phyloP scores from a whole-genome alignment of 2,888 invertebrate genomes.

The Trachelus stipa region DNA sequence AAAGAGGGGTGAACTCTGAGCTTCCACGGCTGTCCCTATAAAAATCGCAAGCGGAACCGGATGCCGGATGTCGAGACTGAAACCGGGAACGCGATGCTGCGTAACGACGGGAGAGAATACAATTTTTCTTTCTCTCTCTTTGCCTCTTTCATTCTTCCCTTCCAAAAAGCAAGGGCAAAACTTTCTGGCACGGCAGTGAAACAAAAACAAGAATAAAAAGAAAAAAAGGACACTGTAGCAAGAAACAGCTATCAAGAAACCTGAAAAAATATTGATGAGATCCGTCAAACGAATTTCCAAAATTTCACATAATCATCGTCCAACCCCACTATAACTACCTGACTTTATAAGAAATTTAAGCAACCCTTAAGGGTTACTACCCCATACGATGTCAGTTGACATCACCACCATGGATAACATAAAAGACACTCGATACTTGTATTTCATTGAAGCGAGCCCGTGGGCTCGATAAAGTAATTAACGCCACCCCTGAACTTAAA shows the following conservation, averaged over 20 bases:
- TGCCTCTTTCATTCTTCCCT: background rate
- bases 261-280: background rate
- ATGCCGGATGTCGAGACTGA: slow-evolving; percentile 50
- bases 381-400: background rate
- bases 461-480: background rate
- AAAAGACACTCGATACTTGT: background rate
- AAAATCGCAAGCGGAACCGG: slow-evolving; percentile 60
- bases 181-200: slow-evolving; percentile 3
- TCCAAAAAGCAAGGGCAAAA: slow-evolving; percentile 1
- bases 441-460: background rate
- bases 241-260: background rate
- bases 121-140: slow-evolving; percentile 11
- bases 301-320: background rate
- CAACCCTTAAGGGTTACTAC: background rate
- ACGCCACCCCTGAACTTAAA: background rate
- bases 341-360: background rate
- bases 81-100: slow-evolving; percentile 14
- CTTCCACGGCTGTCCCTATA: slow-evolving; percentile 32
- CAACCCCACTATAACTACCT: background rate
- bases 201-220: background rate
- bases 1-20: slow-evolving; percentile 11
- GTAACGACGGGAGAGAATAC: slow-evolving; percentile 14
- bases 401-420: background rate
- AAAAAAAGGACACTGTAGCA: slow-evolving; percentile 6
- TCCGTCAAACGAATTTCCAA: background rate